A percentile compares a stretch with the other conserved stretches of the same genome.
phyloP scores from a whole-genome alignment of 1,140 invertebrate genomes.

The Drosophila kohkoa region DNA sequence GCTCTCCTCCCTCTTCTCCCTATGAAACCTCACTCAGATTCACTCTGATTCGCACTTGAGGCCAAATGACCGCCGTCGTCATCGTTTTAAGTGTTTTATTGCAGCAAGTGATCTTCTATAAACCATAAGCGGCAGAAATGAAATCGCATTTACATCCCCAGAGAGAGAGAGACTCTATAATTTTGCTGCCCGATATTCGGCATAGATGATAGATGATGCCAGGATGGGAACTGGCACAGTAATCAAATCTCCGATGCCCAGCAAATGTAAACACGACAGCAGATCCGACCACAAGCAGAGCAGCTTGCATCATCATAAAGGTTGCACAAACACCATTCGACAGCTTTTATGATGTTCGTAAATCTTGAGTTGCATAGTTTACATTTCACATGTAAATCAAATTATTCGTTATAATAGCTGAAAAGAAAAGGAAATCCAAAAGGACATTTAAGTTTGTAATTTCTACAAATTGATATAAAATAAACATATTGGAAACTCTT shows the following conservation, averaged over 20 bases:
- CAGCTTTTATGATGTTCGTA: background rate
- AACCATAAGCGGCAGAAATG: constrained; percentile 52
- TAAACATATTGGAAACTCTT: no score
- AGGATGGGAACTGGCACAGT: constrained; percentile 41
- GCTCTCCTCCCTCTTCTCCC: constrained; percentile 25
- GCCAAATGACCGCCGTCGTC: constrained; percentile 55
- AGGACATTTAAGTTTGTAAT: no score
- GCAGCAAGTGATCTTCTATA: constrained; percentile 76
- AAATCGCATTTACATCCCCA: constrained; percentile 33
- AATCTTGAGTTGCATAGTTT: no score
- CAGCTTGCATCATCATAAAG: background rate
- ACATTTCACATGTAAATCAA: no score
- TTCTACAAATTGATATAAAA: no score
- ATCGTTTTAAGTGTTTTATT: constrained; percentile 73
- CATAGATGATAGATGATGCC: constrained; percentile 15
- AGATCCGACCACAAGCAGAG: constrained; percentile 2
- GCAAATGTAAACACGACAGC: constrained; percentile 32
- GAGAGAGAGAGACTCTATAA: constrained; percentile 38
- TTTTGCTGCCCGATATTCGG: constrained; percentile 47
- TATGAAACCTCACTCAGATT: background rate
- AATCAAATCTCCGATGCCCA: constrained; percentile 24
- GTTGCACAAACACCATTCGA: background rate
- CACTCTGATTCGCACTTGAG: constrained; percentile 34
- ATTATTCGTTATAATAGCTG: no score
- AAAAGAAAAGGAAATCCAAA: no score